Evolutionary conservation across 2,888 invertebrate genomes (phyloP), one percentile per base, ranked within the genome.

Genomic region (Lasioglossum pauxillum): DNA sequence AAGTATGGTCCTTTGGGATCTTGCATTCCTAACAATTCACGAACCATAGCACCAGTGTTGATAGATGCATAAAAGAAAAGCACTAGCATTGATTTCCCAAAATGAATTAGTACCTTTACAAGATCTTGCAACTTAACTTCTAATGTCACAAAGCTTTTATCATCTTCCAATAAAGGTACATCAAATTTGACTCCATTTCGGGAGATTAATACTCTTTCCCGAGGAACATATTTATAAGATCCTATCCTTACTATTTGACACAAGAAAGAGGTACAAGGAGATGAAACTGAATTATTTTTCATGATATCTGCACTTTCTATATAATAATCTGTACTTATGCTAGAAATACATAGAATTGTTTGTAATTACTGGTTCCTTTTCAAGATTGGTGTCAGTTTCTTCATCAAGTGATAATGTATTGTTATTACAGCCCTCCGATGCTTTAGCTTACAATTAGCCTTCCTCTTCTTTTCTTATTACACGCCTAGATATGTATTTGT

Each of bases 161-260:
- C 94, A 86, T 95, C 94, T 92, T 95, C 95, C 75, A 95, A 91
- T 76, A 95, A 92, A 76, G 96, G 96, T 74, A 96, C 94, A 60
- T 92, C 92, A 53, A 96, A 93, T 88, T 93, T 94, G 67, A 96
- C 92, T 67, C 96, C 96, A 84, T 92, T 93, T 41, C 95, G 92
- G 5, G 96, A 95, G 74, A 96, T 93, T 86, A 96, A 94, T 95
- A 98, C 97, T 95, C 97, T 96, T 94, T 98, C 97, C 85, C 96
- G 96, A 44, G 98, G 97, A 89, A 97, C 96, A 93, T 97, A 98
- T 95, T 97, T 97, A 94, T 98, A 98, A 27, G 98, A 98, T 60
- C 99, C 98, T 94, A 99, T 97, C 88, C 98, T 96, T 81, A 98
- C 97, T 35, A 98, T 97, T 90, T 98, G 96, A 95, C 98, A 98